Conservation (phyloP, 2,888 invertebrate genomes). For the Drosophila anomalata region DNA sequence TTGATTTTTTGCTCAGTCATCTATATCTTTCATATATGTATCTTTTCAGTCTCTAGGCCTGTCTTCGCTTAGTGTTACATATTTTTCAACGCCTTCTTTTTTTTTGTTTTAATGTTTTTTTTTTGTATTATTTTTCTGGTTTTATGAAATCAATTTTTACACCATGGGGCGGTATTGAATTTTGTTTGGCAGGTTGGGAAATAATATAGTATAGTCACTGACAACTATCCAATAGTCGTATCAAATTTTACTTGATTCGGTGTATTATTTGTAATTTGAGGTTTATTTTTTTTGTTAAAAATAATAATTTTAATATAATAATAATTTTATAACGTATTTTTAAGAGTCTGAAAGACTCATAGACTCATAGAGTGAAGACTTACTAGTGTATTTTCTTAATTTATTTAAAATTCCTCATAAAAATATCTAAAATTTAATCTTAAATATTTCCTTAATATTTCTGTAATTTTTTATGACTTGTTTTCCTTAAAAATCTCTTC, state of each 20-base stretch:
- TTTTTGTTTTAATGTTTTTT: background rate
- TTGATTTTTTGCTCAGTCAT: slow-evolving; percentile 40
- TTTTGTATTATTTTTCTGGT: slow-evolving; percentile 28
- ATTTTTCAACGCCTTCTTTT: slow-evolving; percentile 5
- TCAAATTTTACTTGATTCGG: background rate
- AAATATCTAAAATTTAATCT: no score
- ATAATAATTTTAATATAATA: no score
- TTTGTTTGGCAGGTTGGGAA: slow-evolving; percentile 36
- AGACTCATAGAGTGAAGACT: no score
- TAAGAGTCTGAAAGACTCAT: no score
- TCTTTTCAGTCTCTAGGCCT: slow-evolving; percentile 15
- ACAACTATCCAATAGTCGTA: slow-evolving; percentile 23
- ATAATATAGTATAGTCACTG: slow-evolving; percentile 1
- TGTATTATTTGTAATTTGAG: no score
- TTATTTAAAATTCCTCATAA: no score
- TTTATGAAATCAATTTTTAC: slow-evolving; percentile 67
- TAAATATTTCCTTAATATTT: no score
- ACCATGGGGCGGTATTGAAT: slow-evolving; percentile 31
- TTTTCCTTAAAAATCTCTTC: no score
- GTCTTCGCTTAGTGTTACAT: slow-evolving; percentile 38
- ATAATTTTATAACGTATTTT: no score
- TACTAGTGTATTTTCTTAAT: no score
- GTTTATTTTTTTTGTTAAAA: background rate
- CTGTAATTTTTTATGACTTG: no score
- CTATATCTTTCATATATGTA: background rate